A percentile compares a stretch with the other conserved stretches of the same genome.
Evolutionary conservation across 2,888 invertebrate species (phyloP).

Genomic region (Nysson spinosus): DNA sequence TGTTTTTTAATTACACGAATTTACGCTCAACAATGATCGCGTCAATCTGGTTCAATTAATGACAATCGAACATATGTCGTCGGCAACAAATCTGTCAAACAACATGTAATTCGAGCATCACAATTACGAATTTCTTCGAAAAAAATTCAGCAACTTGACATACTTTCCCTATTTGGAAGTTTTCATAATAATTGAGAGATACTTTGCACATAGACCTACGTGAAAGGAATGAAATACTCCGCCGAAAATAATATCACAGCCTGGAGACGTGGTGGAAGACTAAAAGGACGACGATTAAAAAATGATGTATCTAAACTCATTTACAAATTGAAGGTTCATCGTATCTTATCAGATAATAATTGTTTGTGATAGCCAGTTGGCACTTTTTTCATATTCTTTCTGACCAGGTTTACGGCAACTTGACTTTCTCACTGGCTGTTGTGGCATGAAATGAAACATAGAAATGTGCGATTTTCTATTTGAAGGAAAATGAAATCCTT

Average conservation of each 20-base stretch:
- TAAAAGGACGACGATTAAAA: conserved; percentile 24
- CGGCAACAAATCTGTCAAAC: conserved; percentile 12
- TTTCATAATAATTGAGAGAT: conserved; percentile 9
- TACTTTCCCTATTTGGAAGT: conserved; percentile 9
- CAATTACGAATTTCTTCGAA: background rate
- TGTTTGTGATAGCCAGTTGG: no score
- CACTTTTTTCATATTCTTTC: no score
- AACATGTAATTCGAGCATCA: background rate
- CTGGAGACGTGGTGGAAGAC: conserved; percentile 58
- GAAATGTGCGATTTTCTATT: no score
- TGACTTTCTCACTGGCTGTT: no score
- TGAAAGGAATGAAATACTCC: conserved; percentile 48
- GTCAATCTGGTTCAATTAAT: no score
- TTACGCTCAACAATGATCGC: conserved; percentile 11
- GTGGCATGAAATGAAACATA: no score
- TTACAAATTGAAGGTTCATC: conserved; percentile 16
- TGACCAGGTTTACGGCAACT: no score
- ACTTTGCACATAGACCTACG: conserved; percentile 11
- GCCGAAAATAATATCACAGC: conserved; percentile 59
- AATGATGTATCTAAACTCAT: conserved; percentile 2
- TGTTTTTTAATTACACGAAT: conserved; percentile 20
- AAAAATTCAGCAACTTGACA: no score
- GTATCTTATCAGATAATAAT: no score
- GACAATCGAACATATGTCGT: conserved; percentile 18
- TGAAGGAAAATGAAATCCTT: no score